Conservation (phyloP, 1,140 invertebrate genomes). For the Mya arenaria region DNA sequence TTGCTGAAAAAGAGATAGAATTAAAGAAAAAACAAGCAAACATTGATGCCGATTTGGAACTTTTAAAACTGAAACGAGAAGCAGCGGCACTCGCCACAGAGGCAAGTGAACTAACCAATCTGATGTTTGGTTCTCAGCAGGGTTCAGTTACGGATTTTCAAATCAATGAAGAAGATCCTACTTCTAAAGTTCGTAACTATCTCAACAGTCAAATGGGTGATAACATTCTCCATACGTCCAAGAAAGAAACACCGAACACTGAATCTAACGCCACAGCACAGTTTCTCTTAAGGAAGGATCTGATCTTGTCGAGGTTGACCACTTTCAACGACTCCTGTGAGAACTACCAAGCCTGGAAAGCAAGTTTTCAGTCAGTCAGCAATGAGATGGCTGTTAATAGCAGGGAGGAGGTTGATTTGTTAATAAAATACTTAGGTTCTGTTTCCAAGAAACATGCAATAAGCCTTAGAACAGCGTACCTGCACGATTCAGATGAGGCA, state of each 20-base stretch:
- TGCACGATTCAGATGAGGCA: not conserved
- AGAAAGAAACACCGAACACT: not conserved
- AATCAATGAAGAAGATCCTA: not conserved
- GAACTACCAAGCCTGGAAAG: not conserved
- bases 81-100: slow-evolving; percentile 3
- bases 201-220: too few relatives aligned
- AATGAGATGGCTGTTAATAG: not conserved
- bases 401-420: slow-evolving; percentile 4
- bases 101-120: slow-evolving; percentile 22
- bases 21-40: slow-evolving; percentile 22
- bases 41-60: slow-evolving; percentile 5
- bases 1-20: slow-evolving; percentile 20
- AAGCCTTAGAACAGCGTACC: not conserved
- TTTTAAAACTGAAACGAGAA: slow-evolving; percentile 26
- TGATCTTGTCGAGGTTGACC: slow-evolving; percentile 4
- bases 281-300: slow-evolving; percentile 20
- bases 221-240: too few relatives aligned
- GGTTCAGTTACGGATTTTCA: not conserved
- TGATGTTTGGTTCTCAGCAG: too few relatives aligned
- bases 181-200: not conserved
- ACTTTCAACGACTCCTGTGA: slow-evolving; percentile 1
- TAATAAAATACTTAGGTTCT: slow-evolving; percentile 17
- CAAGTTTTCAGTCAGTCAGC: not conserved
- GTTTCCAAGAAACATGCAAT: not conserved
- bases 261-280: not conserved